Evolutionary conservation across 2,888 invertebrate genomes (phyloP), one percentile per base, ranked within the genome.

Genomic region (Dromius quadrimaculatus): DNA sequence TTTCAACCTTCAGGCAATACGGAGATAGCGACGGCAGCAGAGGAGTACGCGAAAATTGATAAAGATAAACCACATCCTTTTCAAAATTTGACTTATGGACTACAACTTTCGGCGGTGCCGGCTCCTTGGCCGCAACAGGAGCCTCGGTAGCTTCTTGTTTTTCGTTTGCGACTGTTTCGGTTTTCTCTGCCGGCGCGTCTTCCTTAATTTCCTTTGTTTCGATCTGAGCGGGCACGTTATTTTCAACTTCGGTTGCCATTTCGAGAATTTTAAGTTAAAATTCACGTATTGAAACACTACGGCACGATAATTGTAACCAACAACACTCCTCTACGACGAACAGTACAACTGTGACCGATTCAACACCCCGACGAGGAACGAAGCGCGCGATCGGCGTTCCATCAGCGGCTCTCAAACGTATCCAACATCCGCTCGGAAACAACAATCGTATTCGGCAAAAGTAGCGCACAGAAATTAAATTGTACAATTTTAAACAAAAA

Each of bases 1-100:
- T 95, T 87, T 97, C 97, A 78, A 96, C 93, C 88, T 97, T 97
- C 82, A 97, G 89, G 85, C 95, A 95, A 84, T 92, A 96, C 71
- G 95, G 94, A 76, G 95, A 96, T 78, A 94, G 87, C 73, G 95
- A 95, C 72, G 96, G 96, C 80, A 96, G 86, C 81, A 93, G 86
- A 76, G 95, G 93, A 76, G 94, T 94, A 80, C 97, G 90, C 76
- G 94, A 90, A 83, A 97, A 95, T 84, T 97, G 97, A 84, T 95
- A 95, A 82, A 97, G 85, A 85, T 97, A 97, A 74, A 96, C 93
- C 78, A 93, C 87, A 83, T 97, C 97, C 85, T 95, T 93, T 80
- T 96, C 94, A 81, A 89, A 96, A 84, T 93, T 93, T 74, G 87
- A 83, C 84, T 95, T 95, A 83, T 94, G 94, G 75, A 94, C 95